Evolutionary conservation across 2,797 vertebrate genomes (phyloP).

Genomic region (Eospalax fontanierii): DNA sequence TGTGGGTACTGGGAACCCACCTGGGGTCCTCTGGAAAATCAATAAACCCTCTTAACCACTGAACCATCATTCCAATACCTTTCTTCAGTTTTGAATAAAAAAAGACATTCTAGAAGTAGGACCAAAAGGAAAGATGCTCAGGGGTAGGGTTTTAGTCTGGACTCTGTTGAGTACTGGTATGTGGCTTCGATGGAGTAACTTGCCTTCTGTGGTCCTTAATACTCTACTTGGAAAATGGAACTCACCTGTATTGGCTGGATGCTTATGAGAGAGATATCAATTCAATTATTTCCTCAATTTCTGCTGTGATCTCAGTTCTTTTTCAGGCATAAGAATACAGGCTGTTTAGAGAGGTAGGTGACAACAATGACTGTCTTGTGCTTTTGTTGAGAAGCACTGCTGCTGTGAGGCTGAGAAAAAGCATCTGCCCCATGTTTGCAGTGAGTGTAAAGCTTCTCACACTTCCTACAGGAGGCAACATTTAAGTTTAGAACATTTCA

Average conservation of each 20-base stretch:
- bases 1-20: not conserved
- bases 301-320: not conserved
- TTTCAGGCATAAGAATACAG: not conserved
- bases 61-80: not conserved
- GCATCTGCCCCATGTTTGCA: not conserved
- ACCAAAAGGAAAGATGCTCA: not conserved
- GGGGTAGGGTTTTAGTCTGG: not conserved
- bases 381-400: not conserved
- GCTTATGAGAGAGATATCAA: not conserved
- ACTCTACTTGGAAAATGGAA: not conserved
- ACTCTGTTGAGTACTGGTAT: not conserved
- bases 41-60: not conserved
- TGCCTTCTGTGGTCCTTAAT: not conserved
- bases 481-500: constrained; percentile 19
- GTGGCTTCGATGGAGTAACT: not conserved
- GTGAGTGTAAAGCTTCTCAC: not conserved
- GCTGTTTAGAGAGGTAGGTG: not conserved
- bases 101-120: not conserved
- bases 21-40: not conserved
- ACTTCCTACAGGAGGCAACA: not conserved
- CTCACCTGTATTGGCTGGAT: not conserved
- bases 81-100: constrained; percentile 40
- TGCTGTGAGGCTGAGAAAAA: not conserved
- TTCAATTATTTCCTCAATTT: not conserved
- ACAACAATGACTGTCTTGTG: not conserved